Conservation (phyloP, 92 coral and sea anemone genomes). For the Muricea muricata region DNA sequence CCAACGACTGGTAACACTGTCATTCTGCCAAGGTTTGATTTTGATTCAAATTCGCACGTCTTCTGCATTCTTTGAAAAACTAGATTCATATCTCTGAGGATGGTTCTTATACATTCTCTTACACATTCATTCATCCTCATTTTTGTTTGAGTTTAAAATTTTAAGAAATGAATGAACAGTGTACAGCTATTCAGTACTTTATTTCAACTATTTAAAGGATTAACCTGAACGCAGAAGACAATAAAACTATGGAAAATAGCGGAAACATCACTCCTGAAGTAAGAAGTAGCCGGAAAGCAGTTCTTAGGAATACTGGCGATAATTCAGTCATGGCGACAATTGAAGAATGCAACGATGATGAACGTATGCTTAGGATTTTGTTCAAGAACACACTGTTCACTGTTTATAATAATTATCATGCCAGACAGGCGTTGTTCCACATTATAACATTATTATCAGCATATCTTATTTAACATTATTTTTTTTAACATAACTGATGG, state of each 20-base stretch:
- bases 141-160: too few species aligned
- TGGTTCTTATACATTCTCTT: too few species aligned
- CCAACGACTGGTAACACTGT: slow-evolving; percentile 95
- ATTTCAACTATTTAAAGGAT: background rate
- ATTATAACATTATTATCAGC: too few species aligned
- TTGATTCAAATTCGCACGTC: too few species aligned
- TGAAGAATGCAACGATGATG: slow-evolving; percentile 1
- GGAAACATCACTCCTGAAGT: background rate
- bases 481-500: too few species aligned
- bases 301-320: background rate
- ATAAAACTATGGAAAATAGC: background rate
- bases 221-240: background rate
- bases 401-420: too few species aligned
- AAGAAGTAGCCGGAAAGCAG: background rate
- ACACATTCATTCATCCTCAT: too few species aligned
- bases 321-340: background rate
- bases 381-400: background rate
- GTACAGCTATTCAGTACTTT: background rate
- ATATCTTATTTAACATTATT: too few species aligned
- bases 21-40: slow-evolving; percentile 88
- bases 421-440: too few species aligned
- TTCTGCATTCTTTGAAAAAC: too few species aligned
- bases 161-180: too few species aligned
- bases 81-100: too few species aligned
- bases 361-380: slow-evolving; percentile 12